A percentile compares a stretch with the other conserved stretches of the same genome.
Conservation (phyloP, 1,140 invertebrate genomes). For the Papilio glaucus region DNA sequence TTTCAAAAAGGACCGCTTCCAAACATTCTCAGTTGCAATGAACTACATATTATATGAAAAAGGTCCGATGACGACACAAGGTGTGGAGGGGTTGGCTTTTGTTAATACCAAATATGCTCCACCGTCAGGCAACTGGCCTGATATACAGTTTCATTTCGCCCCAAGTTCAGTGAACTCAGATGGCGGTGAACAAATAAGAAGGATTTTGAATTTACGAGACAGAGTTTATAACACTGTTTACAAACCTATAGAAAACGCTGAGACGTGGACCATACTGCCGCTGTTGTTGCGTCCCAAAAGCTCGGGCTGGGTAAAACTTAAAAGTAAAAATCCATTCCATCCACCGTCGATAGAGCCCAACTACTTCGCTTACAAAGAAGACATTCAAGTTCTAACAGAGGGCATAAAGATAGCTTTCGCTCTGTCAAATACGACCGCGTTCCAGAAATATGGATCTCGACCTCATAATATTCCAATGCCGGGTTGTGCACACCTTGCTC, state of each 20-base stretch:
- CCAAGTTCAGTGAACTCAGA: constrained; percentile 93
- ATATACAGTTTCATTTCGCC: constrained; percentile 94
- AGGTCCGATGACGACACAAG: constrained; percentile 92
- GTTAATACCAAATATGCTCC: constrained; percentile 93
- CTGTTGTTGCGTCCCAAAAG: constrained; percentile 92
- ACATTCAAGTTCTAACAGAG: constrained; percentile 89
- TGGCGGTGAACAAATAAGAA: constrained; percentile 89
- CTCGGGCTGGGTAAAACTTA: constrained; percentile 91
- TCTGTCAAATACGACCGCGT: constrained; percentile 90
- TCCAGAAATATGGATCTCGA: constrained; percentile 91
- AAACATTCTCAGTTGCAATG: constrained; percentile 90
- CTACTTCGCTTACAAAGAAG: constrained; percentile 92
- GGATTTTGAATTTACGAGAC: constrained; percentile 90
- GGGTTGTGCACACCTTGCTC: constrained; percentile 87
- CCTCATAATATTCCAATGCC: constrained; percentile 91
- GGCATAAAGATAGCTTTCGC: constrained; percentile 92
- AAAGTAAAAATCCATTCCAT: constrained; percentile 90
- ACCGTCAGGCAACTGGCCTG: constrained; percentile 89
- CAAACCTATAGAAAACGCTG: constrained; percentile 89
- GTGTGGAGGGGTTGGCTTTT: constrained; percentile 92
- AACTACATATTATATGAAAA: constrained; percentile 92
- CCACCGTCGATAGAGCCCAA: constrained; percentile 96
- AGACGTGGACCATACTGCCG: constrained; percentile 93
- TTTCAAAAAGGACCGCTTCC: constrained; percentile 90
- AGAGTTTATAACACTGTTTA: constrained; percentile 93